Base-by-base conservation (phyloP, 2,797 vertebrate genomes). In the Dicrostonyx torquatus region DNA sequence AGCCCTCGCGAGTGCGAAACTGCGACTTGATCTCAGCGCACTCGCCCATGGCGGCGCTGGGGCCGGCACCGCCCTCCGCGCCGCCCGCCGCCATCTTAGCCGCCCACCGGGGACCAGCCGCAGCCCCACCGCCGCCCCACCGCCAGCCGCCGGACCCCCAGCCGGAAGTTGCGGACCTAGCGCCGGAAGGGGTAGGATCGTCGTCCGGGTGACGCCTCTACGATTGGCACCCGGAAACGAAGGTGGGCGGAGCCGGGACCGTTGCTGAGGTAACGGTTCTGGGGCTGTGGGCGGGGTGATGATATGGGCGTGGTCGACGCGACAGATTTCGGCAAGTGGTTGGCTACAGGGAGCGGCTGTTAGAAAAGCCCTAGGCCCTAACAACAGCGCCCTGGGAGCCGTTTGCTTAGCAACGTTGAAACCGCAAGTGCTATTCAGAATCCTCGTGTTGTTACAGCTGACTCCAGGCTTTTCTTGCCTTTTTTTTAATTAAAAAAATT, bases 1-100 rank as follows among this genome's bases (percentile, higher is more conserved):
- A 99, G 86, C 99, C 99, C 98, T 99, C 99, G 83, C 99, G 98
- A 97, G 99, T 99, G 96, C 99, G 98, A 98, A 99, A 99, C 98
- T 99, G 99, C 86, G 99, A 99, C 98, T 99, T 99, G 98, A 99
- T 99, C 98, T 99, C 99, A 98, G 97, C 62, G 87, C 95, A 96
- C 95, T 97, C 96, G 48, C 96, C 95, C 95, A 98, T 98, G 98
- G 98, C 98, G 75, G 86, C 48, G 90, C 97, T 75, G 85, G 97
- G 78, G 87, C 97, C 97, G 64, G 96, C 58, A 75, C 93, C 94
- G 84, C 94, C 97, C 93, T 95, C 95, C 72, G 79, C 55, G 34
- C 97, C 95, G 93, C 96, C 96, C 48, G 96, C 96, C 96, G 97
- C 95, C 98, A 97, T 95, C 91, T 97, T 97, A 77, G 94, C 91